Base-by-base conservation (phyloP, 2,113 vertebrate species). In the Acanthisitta chloris region DNA sequence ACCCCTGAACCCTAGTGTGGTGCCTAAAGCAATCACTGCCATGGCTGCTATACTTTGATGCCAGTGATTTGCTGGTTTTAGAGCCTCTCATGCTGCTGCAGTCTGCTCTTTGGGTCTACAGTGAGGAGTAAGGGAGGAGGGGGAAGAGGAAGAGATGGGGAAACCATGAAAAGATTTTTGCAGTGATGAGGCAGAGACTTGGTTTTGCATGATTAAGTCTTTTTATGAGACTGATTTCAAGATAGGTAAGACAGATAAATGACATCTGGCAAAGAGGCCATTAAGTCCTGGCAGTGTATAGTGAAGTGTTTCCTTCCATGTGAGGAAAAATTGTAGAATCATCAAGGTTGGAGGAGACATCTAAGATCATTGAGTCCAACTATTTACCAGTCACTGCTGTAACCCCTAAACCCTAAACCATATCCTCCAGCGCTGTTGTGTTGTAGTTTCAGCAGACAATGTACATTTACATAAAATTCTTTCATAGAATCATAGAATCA, bases 1-100 rank as follows among this genome's bases (percentile, higher is more conserved):
- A n/a, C n/a, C n/a, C n/a, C n/a, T n/a, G n/a, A n/a, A n/a, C n/a
- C n/a, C n/a, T 28, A 34, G 17, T 1, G 8, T 23, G 29, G 14
- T 19, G 21, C 57, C 58, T 67, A 3, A 76, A 83, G 36, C 1
- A 31, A 61, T 2, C 0, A 0, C 21, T 82, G 25, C 10, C 23
- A 3, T 12, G 17, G 10, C 31, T 29, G 49, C n/a, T 31, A 3
- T 36, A 28, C 4, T 1, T 24, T 31, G 2, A 2, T 16, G 17
- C 21, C 48, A 9, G 21, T 36, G 33, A 15, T 28, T 4, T 70
- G 21, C 46, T 52, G 52, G 4, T 16, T 90, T 74, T n/a, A 4
- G 25, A 61, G 25, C 45, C 52, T 36, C 28, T 84, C 25, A 25
- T 0, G 1, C 38, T 21, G 5, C 13, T 13, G n/a, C 28, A n/a